These are phyloP conservation scores for Agrotis puta DNA, from an alignment of 2,888 invertebrate genomes.

Conservation along the genomic window DNA sequence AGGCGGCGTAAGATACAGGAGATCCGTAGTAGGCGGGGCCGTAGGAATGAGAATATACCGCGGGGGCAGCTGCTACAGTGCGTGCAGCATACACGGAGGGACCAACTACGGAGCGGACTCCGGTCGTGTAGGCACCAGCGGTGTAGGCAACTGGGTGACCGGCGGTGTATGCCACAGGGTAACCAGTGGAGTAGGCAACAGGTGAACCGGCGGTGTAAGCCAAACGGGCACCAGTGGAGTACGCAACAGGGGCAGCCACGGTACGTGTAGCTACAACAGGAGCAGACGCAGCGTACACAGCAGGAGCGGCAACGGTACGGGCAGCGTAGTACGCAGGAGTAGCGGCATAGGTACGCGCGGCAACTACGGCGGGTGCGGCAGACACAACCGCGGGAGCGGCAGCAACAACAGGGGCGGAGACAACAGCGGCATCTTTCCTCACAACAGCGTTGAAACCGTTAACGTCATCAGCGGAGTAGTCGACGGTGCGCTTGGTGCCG, in stretches of 20 bases:
- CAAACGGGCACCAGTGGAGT: conserved; percentile 37
- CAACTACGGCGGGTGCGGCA: conserved; percentile 60
- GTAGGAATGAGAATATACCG: conserved; percentile 64
- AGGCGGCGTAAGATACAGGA: conserved; percentile 76
- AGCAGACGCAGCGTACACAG: conserved; percentile 55
- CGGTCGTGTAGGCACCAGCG: conserved; percentile 54
- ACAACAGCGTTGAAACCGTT: conserved; percentile 92
- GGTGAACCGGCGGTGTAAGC: conserved; percentile 62
- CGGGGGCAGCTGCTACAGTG: conserved; percentile 63
- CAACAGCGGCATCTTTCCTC: conserved; percentile 87
- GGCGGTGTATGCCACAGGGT: conserved; percentile 33
- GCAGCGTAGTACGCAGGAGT: conserved; percentile 57
- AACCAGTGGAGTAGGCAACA: conserved; percentile 58
- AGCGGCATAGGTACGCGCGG: conserved; percentile 64
- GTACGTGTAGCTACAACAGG: conserved; percentile 59
- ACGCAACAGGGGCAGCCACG: conserved; percentile 46
- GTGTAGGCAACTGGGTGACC: conserved; percentile 49
- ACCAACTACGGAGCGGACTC: conserved; percentile 52
- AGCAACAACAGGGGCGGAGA: conserved; percentile 78
- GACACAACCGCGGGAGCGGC: conserved; percentile 76
- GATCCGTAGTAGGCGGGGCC: conserved; percentile 68
- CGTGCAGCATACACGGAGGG: conserved; percentile 63
- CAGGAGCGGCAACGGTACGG: conserved; percentile 42
- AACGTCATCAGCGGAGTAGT: conserved; percentile 90
- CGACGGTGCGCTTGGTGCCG: conserved; percentile 90